phyloP scores from a whole-genome alignment of 1,140 invertebrate genomes.

The Eubasilissa regina region DNA sequence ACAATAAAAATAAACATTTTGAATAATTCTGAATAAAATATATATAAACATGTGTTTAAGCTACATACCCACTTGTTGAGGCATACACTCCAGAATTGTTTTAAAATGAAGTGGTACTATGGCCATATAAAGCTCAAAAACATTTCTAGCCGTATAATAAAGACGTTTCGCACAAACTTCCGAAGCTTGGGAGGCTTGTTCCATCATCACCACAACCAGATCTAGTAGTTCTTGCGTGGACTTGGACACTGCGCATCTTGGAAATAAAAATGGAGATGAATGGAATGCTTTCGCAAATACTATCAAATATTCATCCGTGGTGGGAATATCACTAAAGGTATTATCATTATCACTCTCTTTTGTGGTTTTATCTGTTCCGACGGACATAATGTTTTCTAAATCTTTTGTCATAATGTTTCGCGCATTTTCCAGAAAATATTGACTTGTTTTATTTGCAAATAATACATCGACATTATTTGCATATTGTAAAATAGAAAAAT shows the following conservation, averaged over 20 bases:
- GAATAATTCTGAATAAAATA: too few relatives aligned
- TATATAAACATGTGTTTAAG: constrained; percentile 43
- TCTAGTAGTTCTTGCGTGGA: constrained; percentile 78
- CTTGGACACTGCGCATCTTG: constrained; percentile 70
- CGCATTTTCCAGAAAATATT: constrained; percentile 81
- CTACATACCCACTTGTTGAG: constrained; percentile 84
- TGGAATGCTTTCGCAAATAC: constrained; percentile 66
- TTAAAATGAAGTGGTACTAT: constrained; percentile 86
- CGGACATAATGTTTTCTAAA: constrained; percentile 82
- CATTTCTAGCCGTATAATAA: constrained; percentile 80
- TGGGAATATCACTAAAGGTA: constrained; percentile 43
- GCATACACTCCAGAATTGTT: constrained; percentile 84
- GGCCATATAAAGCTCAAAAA: constrained; percentile 85
- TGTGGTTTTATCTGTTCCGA: constrained; percentile 64
- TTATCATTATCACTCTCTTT: constrained; percentile 58
- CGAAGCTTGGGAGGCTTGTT: constrained; percentile 78
- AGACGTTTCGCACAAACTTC: constrained; percentile 77
- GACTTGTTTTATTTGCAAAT: constrained; percentile 85
- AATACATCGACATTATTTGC: constrained; percentile 83
- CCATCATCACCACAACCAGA: constrained; percentile 80
- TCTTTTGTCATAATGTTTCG: constrained; percentile 85
- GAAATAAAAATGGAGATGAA: constrained; percentile 69
- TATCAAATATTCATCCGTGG: constrained; percentile 62
- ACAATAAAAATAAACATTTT: too few relatives aligned
- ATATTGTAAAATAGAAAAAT: constrained; percentile 77